Base-by-base conservation (phyloP, 2,888 invertebrate genomes). In the Lampropteryx suffumata region DNA sequence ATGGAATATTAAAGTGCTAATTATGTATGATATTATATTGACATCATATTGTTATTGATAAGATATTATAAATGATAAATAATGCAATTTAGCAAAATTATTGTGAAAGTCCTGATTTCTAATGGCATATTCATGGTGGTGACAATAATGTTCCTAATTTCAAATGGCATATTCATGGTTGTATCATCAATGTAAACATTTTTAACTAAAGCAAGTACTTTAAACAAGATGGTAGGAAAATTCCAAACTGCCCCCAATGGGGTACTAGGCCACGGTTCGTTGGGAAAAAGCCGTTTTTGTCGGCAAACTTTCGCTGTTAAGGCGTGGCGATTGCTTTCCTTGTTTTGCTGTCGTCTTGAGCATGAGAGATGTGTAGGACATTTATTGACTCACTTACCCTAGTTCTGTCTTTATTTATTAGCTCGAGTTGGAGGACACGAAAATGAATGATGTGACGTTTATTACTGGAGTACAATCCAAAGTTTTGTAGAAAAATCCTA, bases 321-420 rank as follows among this genome's bases (percentile, higher is more conserved):
- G 24, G 27, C 37, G 37, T 14, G 14, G 14, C n/a, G 32, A 33
- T 42, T 33, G 13, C 41, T 42, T 42, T 27, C 14, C 42, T 42
- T 34, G 42, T 42, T 42, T 42, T 48, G 42, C 27, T 29, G 26
- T 24, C 36, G 21, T 9, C 35, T 10, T 35, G 34, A 34, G 32
- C 33, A 26, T 33, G 26, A 36, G 24, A 21, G 36, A 36, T 12
- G 29, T 29, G 17, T 14, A 12, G n/a, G 30, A 26, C 29, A 26
- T 41, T 35, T 42, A 42, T 42, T n/a, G 48, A 42, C 48, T 32
- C 41, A 6, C 36, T 48, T 36, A 36, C 29, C 35, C 48, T 37
- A 46, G 33, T 39, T 45, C 29, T 11, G 32, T 26, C 29, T 30
- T 30, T 42, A 36, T 41, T 48, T 42, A 48, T 48, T 14, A 42